phyloP scores from a whole-genome alignment of 2,888 invertebrate genomes.

The Meghimatium bilineatum region DNA sequence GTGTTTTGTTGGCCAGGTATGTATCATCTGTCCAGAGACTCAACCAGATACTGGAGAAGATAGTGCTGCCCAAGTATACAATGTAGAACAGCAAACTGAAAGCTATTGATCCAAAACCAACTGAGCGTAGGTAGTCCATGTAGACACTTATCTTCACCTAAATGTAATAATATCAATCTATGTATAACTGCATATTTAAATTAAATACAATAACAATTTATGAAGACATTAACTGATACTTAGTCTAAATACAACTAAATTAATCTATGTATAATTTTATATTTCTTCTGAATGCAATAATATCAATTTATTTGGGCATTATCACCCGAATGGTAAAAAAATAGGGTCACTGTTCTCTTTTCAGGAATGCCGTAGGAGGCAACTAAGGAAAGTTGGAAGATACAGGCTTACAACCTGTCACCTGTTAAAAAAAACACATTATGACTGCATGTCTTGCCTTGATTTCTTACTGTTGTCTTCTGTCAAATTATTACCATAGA shows the following conservation, averaged over 20 bases:
- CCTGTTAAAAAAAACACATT: too few relatives aligned
- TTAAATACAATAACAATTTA: neutral
- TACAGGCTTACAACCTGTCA: too few relatives aligned
- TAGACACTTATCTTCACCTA: constrained; percentile 39
- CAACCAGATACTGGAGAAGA: constrained; percentile 42
- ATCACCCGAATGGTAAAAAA: too few relatives aligned
- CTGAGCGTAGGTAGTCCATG: constrained; percentile 32
- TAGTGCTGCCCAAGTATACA: constrained; percentile 28
- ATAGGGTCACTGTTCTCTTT: too few relatives aligned
- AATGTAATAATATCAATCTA: neutral
- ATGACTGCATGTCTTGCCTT: too few relatives aligned
- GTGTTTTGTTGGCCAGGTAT: constrained; percentile 41
- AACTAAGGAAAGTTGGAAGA: too few relatives aligned
- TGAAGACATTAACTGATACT: neutral
- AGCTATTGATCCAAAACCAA: constrained; percentile 20
- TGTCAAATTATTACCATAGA: too few relatives aligned
- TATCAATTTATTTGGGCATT: neutral
- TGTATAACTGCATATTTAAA: neutral
- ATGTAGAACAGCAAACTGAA: constrained; percentile 29
- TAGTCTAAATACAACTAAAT: neutral
- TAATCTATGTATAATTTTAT: neutral
- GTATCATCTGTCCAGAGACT: constrained; percentile 43
- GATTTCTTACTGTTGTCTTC: too few relatives aligned
- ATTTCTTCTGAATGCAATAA: neutral
- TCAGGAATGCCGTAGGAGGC: too few relatives aligned